phyloP scores from a whole-genome alignment of 2,113 vertebrate species.

The Corythaeola cristata region DNA sequence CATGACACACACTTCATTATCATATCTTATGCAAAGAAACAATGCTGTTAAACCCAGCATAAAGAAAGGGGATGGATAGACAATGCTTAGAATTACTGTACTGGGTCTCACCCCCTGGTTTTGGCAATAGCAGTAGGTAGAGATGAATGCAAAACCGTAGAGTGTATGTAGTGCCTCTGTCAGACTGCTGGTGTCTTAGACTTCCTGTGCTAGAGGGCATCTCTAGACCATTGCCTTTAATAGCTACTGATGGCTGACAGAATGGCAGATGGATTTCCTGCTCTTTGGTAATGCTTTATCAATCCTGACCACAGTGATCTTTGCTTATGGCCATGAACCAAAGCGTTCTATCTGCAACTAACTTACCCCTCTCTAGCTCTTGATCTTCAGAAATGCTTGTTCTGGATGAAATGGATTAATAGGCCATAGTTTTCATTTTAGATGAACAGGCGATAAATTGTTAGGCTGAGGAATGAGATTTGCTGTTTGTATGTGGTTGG shows the following conservation, averaged over 20 bases:
- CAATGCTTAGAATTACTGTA: background rate
- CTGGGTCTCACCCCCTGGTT: background rate
- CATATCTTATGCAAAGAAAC: background rate
- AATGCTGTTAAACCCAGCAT: background rate
- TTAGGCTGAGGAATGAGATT: background rate
- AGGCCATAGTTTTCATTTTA: background rate
- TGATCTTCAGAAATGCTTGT: background rate
- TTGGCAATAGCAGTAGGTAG: background rate
- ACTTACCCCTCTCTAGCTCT: background rate
- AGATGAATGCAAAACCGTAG: background rate
- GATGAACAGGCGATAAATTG: background rate
- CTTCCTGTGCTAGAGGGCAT: background rate
- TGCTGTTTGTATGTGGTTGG: background rate
- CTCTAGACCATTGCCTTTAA: background rate
- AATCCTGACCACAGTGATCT: background rate
- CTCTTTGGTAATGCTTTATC: background rate
- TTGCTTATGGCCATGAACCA: background rate
- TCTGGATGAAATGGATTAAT: background rate
- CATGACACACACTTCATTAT: background rate
- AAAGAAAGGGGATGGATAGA: background rate
- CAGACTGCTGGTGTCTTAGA: background rate
- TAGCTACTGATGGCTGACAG: background rate
- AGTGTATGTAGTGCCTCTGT: background rate
- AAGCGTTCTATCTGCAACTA: background rate
- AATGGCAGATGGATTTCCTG: background rate